Conservation (phyloP, 2,797 vertebrate genomes). For the Rhinogobio ventralis region DNA sequence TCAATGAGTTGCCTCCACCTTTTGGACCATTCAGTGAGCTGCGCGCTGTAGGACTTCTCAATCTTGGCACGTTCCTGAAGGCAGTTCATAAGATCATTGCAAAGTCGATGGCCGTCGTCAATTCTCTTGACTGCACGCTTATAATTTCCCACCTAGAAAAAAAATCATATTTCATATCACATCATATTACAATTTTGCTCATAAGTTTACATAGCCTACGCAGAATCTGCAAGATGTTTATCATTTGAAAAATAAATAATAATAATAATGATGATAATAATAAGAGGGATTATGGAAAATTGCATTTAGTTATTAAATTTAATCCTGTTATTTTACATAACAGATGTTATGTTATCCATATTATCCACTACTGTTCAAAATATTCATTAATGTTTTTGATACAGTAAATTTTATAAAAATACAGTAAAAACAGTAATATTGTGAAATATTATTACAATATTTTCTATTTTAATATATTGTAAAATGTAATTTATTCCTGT, state of each 20-base stretch:
- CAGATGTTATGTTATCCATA: too few species aligned
- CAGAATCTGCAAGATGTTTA: not conserved
- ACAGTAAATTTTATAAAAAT: not conserved
- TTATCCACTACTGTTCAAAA: not conserved
- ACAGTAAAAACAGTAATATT: not conserved
- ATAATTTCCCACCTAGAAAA: conserved; percentile 94
- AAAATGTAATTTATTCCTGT: not conserved
- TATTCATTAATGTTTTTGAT: not conserved
- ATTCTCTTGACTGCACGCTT: conserved; percentile 94
- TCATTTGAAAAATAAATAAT: not conserved
- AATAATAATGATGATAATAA: not conserved
- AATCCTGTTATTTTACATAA: not conserved
- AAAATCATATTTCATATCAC: not conserved
- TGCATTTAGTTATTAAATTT: not conserved
- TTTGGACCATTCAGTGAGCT: conserved; percentile 97
- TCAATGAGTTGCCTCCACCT: conserved; percentile 96
- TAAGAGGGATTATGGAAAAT: not conserved
- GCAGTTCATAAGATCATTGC: conserved; percentile 97
- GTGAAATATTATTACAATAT: not conserved
- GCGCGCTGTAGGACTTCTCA: conserved; percentile 93
- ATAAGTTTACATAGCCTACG: not conserved
- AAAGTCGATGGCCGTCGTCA: conserved; percentile 94
- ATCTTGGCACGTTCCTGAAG: conserved; percentile 97
- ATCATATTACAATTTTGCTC: not conserved
- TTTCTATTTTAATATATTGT: not conserved